Evolutionary conservation across 2,797 vertebrate species (phyloP), one percentile per base, ranked within the genome.

Genomic region (Paguma larvata): DNA sequence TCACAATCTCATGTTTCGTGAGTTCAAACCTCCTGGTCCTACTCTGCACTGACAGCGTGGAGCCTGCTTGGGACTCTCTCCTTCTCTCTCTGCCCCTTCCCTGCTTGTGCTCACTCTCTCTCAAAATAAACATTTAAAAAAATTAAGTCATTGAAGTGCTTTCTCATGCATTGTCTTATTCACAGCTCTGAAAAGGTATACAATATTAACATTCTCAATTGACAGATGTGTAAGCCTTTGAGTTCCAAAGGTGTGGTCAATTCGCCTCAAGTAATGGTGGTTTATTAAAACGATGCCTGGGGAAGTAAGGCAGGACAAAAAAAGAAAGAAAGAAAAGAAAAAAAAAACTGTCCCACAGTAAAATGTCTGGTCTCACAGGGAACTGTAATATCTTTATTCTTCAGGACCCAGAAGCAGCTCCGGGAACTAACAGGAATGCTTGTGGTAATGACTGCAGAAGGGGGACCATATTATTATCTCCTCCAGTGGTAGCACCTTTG

Each of bases 381-480:
- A 90, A 83, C 67, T 2, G 11, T 91, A 85, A 38, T 53, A 56
- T 56, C 48, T 94, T 84, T 68, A 53, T 83, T 91, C 38, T 92
- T 96, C 44, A 53, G 77, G n/a, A 82, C 72, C 53, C 89, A 90
- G 62, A 67, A 68, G 90, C 53, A 78, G 77, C 59, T 75, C 77
- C 32, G 82, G 73, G 77, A 95, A 93, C 78, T 72, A 68, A 44
- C 13, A 72, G 38, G 23, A 68, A 48, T 32, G n/a, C 4, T 38
- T 90, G 34, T 68, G 67, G 73, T 85, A 65, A 85, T 38, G 67
- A 67, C 86, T 94, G 63, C 91, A 91, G 79, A 93, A 83, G 51
- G n/a, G 44, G 30, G 34, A 90, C 34, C 30, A 32, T 62, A 30
- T 72, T 79, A 78, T 92, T 88, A 92, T 67, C 72, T 80, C 88